Evolutionary conservation across 1,140 invertebrate species (phyloP).

Genomic region (Papilio polyxenes): DNA sequence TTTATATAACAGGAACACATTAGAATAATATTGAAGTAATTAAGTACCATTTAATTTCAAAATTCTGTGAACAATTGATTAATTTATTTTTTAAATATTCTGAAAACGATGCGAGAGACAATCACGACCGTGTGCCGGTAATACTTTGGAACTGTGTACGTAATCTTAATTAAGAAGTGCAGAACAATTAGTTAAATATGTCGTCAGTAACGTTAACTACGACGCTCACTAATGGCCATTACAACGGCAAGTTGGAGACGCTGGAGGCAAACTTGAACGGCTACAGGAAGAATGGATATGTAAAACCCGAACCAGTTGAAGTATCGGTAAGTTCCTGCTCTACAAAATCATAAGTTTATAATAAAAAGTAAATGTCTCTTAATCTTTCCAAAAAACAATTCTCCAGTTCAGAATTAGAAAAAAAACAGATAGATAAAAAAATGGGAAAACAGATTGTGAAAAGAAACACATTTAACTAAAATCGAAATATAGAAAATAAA

Average conservation of each 20-base stretch:
- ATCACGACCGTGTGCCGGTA: conserved; percentile 40
- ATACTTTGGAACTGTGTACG: conserved; percentile 42
- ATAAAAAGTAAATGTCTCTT: neutral
- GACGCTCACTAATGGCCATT: conserved; percentile 68
- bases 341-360: neutral
- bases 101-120: conserved; percentile 43
- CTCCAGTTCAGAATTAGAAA: neutral
- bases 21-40: neutral
- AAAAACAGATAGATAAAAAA: neutral
- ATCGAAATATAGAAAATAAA: conserved; percentile 2
- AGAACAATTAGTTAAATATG: conserved; percentile 59
- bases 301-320: conserved; percentile 56
- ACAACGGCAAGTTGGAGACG: conserved; percentile 67
- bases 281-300: conserved; percentile 70
- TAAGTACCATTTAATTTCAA: neutral
- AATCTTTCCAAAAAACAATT: neutral
- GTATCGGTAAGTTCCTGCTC: conserved; percentile 55
- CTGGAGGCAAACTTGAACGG: conserved; percentile 66
- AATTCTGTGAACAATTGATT: neutral
- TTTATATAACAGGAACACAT: conserved; percentile 37
- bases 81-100: conserved; percentile 15
- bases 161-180: conserved; percentile 42
- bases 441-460: neutral
- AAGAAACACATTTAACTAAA: neutral
- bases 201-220: conserved; percentile 71